phyloP scores from a whole-genome alignment of 2,113 vertebrate genomes.

The Saguinus imperator region DNA sequence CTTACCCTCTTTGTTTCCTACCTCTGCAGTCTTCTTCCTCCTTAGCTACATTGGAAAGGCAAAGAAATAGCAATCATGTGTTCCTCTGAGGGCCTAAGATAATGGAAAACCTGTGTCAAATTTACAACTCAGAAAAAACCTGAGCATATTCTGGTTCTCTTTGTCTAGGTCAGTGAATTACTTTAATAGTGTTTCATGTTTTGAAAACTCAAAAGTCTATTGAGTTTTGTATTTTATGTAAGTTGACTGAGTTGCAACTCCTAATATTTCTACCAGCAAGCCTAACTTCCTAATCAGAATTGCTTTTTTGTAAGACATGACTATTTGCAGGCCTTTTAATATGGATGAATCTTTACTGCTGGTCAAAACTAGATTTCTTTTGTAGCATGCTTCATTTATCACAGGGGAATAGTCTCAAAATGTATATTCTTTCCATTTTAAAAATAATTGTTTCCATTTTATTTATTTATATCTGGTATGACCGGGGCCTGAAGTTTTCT shows the following conservation, averaged over 20 bases:
- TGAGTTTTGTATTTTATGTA: constrained; percentile 43
- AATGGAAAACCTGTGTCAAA: constrained; percentile 50
- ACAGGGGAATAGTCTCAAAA: neutral
- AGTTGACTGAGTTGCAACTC: constrained; percentile 42
- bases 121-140: constrained; percentile 2
- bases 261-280: constrained; percentile 22
- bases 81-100: constrained; percentile 28
- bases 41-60: constrained; percentile 2
- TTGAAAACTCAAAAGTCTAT: neutral
- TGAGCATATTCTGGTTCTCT: neutral
- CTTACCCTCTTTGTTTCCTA: constrained; percentile 22
- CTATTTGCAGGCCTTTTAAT: constrained; percentile 37
- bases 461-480: constrained; percentile 26
- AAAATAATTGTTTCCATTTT: constrained; percentile 34
- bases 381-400: neutral
- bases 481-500: neutral
- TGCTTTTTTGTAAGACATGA: neutral
- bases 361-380: constrained; percentile 46
- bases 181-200: constrained; percentile 33
- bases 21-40: neutral
- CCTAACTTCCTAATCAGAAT: neutral
- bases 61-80: neutral
- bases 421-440: neutral
- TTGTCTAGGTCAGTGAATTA: neutral
- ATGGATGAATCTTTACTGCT: constrained; percentile 12